Conservation (phyloP, 2,888 invertebrate genomes). For the Agrotis puta region DNA sequence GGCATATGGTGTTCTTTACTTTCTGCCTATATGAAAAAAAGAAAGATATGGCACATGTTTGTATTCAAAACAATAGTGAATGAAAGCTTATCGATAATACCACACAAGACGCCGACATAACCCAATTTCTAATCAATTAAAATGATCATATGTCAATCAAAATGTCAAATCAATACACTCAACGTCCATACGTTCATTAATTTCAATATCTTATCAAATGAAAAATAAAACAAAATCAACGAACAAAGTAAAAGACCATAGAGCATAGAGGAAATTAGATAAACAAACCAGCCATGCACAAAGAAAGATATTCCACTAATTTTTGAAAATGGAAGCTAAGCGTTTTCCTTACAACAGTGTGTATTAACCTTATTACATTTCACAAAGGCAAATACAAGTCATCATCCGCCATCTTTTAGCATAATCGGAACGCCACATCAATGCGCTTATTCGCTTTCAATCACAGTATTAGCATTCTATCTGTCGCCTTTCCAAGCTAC, state of each 20-base stretch:
- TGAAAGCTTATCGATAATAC: conserved; percentile 11
- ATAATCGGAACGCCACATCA: conserved; percentile 69
- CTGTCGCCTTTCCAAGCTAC: conserved; percentile 58
- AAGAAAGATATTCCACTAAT: conserved; percentile 14
- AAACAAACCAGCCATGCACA: background rate
- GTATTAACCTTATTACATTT: conserved; percentile 29
- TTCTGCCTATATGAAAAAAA: background rate
- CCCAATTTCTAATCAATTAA: conserved; percentile 52
- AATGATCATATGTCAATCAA: conserved; percentile 50
- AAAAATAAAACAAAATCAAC: background rate
- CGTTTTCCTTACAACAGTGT: background rate
- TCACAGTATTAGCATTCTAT: conserved; percentile 53
- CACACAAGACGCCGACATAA: conserved; percentile 24
- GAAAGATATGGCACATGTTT: too few species aligned
- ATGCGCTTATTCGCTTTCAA: conserved; percentile 67
- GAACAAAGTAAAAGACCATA: background rate
- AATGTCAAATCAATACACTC: conserved; percentile 29
- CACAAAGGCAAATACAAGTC: conserved; percentile 62
- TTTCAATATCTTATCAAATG: conserved; percentile 12
- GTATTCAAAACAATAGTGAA: background rate
- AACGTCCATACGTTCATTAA: conserved; percentile 20
- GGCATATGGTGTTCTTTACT: background rate
- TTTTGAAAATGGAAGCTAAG: background rate
- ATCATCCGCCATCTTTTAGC: conserved; percentile 64
- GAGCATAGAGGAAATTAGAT: background rate